These are phyloP conservation scores for Chaetura pelagica DNA, from an alignment of 2,113 vertebrate genomes.

Conservation along the genomic window DNA sequence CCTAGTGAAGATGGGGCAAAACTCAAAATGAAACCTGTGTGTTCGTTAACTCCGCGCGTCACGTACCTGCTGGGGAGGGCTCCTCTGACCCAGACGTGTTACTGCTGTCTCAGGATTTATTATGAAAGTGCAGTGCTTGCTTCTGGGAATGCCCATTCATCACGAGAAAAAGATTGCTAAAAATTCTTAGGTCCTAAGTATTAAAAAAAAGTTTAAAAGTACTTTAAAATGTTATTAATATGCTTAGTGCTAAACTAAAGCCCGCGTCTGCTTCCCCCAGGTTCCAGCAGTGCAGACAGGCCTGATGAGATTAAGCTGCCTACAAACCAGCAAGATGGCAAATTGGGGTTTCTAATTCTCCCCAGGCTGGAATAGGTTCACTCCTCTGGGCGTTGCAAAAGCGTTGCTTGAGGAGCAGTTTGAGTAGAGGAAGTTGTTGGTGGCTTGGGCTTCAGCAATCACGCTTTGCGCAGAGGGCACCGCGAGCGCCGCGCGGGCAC, in stretches of 20 bases:
- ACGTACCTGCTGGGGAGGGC: not conserved
- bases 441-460: not conserved
- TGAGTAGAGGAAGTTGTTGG: slow-evolving; percentile 36
- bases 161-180: not conserved
- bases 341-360: not conserved
- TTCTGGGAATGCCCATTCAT: slow-evolving; percentile 24
- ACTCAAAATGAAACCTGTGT: slow-evolving; percentile 3
- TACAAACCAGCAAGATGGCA: not conserved
- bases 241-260: not conserved
- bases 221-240: not conserved
- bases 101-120: slow-evolving; percentile 18
- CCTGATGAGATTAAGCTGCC: not conserved
- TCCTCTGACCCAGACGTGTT: not conserved
- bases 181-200: not conserved
- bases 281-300: not conserved
- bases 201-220: not conserved
- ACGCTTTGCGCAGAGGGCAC: not conserved
- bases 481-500: not conserved
- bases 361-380: not conserved
- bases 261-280: not conserved
- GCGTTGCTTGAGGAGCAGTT: slow-evolving; percentile 1
- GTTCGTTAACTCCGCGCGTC: not conserved
- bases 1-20: not conserved
- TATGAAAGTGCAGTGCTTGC: slow-evolving; percentile 16
- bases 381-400: not conserved